Conservation (phyloP, 2,888 invertebrate genomes). For the Eilema caniola region DNA sequence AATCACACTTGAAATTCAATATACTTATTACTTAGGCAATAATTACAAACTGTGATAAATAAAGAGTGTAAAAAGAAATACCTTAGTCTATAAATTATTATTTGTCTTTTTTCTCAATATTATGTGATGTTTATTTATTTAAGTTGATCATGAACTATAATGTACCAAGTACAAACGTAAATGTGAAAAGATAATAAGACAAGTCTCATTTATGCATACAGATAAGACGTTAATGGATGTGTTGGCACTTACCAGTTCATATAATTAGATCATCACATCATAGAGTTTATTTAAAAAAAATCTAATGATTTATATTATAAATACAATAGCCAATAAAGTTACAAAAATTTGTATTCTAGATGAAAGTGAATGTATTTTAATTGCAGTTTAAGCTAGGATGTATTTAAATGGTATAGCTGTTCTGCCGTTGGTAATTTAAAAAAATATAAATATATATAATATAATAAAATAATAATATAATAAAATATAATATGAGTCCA, state of each 20-base stretch:
- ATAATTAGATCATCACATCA: not conserved
- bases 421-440: too few relatives aligned
- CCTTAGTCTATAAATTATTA: not conserved
- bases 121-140: conserved; percentile 2
- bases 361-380: too few relatives aligned
- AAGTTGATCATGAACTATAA: not conserved
- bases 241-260: not conserved
- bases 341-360: too few relatives aligned
- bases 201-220: not conserved
- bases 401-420: too few relatives aligned
- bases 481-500: too few relatives aligned
- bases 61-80: not conserved
- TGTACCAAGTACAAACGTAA: not conserved
- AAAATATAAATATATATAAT: too few relatives aligned
- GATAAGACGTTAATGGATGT: not conserved
- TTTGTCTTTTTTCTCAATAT: not conserved
- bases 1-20: not conserved
- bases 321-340: too few relatives aligned
- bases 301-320: too few relatives aligned
- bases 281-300: not conserved
- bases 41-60: not conserved
- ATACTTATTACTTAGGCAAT: too few relatives aligned
- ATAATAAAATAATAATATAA: too few relatives aligned
- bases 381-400: too few relatives aligned
- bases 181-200: not conserved